phyloP scores from a whole-genome alignment of 2,113 vertebrate genomes.

The Ardeotis arabs region DNA sequence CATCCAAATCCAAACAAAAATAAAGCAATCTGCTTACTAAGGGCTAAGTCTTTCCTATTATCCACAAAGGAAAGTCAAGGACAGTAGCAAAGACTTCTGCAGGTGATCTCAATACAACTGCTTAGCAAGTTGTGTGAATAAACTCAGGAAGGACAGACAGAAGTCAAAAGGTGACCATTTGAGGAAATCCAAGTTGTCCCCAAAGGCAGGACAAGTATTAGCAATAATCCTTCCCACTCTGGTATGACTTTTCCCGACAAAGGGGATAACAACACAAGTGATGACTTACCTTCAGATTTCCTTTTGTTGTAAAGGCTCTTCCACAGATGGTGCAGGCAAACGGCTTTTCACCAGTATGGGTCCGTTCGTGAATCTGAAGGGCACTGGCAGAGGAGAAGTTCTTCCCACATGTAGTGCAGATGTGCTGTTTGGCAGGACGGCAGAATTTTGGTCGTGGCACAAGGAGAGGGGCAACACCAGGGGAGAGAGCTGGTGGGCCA shows the following conservation, averaged over 20 bases:
- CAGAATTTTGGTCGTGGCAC: slow-evolving; percentile 78
- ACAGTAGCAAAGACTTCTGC: neutral
- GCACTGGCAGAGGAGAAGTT: slow-evolving; percentile 97
- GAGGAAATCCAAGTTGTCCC: neutral
- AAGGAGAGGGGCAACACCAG: slow-evolving; percentile 78
- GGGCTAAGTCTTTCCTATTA: neutral
- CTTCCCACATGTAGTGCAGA: slow-evolving; percentile 89
- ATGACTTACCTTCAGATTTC: slow-evolving; percentile 90
- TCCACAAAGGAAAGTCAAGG: neutral
- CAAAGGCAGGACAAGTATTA: neutral
- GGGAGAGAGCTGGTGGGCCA: slow-evolving; percentile 81
- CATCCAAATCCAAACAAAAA: neutral
- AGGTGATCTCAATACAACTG: neutral
- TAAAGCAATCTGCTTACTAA: neutral
- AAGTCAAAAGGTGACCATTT: neutral
- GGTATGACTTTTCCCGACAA: no score
- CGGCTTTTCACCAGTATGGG: slow-evolving; percentile 96
- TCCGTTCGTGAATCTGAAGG: slow-evolving; percentile 96
- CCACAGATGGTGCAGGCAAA: slow-evolving; percentile 94
- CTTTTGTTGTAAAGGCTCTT: slow-evolving; percentile 96
- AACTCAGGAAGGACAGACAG: neutral
- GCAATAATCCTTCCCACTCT: neutral
- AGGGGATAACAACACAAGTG: neutral
- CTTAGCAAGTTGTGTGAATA: neutral
- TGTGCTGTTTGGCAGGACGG: slow-evolving; percentile 90